Evolutionary conservation across 2,113 vertebrate genomes (phyloP).

Genomic region (Danionella cerebrum): DNA sequence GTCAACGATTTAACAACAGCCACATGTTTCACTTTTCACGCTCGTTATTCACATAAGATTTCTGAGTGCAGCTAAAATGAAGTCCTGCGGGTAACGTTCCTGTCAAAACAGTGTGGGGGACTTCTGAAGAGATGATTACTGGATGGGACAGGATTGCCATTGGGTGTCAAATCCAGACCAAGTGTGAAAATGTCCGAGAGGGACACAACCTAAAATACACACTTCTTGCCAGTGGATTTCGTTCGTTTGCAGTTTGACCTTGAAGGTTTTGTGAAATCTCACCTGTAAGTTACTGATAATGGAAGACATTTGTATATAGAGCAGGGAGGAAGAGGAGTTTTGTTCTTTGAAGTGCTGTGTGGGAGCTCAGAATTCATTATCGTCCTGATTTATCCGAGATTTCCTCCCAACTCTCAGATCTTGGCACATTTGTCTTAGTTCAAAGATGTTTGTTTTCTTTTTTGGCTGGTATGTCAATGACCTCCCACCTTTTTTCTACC

Average conservation of each 20-base stretch:
- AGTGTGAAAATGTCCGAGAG: conserved; percentile 11
- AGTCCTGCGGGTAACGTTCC: neutral
- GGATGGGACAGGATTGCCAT: conserved; percentile 2
- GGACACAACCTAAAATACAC: conserved; percentile 13
- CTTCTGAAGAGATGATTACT: conserved; percentile 8
- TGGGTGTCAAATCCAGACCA: conserved; percentile 13
- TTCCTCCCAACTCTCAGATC: neutral
- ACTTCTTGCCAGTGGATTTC: no score
- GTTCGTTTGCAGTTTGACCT: neutral
- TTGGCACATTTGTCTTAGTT: neutral
- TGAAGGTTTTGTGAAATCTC: neutral
- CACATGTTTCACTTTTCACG: neutral
- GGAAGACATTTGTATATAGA: conserved; percentile 12
- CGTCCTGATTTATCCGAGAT: conserved; percentile 4
- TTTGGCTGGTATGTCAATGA: neutral
- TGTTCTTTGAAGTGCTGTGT: conserved; percentile 22
- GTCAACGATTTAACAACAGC: neutral
- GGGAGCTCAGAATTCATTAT: conserved; percentile 29
- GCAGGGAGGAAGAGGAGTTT: neutral
- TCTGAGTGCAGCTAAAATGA: neutral
- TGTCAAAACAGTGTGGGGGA: conserved; percentile 8
- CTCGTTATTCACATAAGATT: neutral
- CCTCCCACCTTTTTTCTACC: conserved; percentile 7
- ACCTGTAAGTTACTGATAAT: neutral
- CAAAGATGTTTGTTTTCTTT: neutral